Conservation (phyloP, 1,140 invertebrate species). For the Magallana ariakensis region DNA sequence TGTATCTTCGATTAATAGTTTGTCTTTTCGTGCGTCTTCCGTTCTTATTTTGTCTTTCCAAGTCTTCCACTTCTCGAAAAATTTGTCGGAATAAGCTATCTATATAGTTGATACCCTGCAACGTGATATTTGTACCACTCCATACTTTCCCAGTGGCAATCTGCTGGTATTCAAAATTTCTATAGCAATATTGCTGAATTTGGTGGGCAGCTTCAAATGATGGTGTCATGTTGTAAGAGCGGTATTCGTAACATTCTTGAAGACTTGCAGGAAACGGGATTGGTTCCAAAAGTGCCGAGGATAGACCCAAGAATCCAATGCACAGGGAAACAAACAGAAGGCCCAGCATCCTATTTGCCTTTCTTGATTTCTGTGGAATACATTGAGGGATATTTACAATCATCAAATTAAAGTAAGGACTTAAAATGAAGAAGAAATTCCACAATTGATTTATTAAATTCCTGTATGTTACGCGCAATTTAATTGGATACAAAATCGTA, state of each 20-base stretch:
- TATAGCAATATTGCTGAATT: neutral
- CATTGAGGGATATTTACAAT: no score
- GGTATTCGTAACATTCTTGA: slow-evolving; percentile 22
- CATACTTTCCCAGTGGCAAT: neutral
- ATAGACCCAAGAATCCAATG: neutral
- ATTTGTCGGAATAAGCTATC: slow-evolving; percentile 20
- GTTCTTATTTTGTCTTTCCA: neutral
- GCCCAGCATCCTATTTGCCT: neutral
- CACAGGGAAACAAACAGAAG: neutral
- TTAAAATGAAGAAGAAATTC: no score
- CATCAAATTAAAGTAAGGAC: no score
- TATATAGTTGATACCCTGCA: slow-evolving; percentile 9
- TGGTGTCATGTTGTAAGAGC: slow-evolving; percentile 36
- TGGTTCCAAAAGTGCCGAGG: neutral
- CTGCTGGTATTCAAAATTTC: neutral
- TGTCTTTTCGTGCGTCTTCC: neutral
- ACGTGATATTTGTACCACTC: neutral
- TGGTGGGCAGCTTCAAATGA: neutral
- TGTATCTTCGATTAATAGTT: no score
- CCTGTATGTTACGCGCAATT: no score
- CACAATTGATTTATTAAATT: no score
- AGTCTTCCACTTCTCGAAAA: neutral
- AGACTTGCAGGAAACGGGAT: slow-evolving; percentile 2
- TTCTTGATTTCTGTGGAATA: neutral
- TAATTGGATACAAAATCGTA: no score